Evolutionary conservation across 2,797 vertebrate genomes (phyloP).

Genomic region (Syncerus caffer): DNA sequence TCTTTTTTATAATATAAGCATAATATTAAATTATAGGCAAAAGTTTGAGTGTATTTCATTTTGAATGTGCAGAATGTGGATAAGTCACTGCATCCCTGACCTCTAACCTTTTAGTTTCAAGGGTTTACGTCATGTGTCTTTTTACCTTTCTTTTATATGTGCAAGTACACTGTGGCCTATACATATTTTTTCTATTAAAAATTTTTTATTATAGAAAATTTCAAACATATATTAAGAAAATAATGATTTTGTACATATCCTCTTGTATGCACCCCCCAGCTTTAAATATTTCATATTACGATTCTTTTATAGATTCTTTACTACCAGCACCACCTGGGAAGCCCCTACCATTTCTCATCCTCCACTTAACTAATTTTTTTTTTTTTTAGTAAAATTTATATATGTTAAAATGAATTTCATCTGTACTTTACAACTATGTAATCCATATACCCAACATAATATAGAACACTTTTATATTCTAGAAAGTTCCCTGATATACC

Average conservation of each 20-base stretch:
- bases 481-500: background rate
- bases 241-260: background rate
- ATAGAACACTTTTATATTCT: background rate
- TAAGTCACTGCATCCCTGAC: background rate
- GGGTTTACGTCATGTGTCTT: background rate
- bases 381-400: background rate
- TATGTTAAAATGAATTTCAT: background rate
- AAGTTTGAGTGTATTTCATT: background rate
- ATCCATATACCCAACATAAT: background rate
- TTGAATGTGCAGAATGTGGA: background rate
- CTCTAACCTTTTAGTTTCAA: background rate
- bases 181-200: background rate
- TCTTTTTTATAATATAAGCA: background rate
- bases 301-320: background rate
- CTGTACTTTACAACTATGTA: background rate
- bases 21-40: constrained; percentile 3
- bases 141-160: background rate
- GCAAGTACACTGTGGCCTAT: background rate
- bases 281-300: background rate
- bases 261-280: background rate
- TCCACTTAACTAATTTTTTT: background rate
- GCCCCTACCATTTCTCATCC: background rate
- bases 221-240: background rate
- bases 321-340: background rate
- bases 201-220: background rate